Evolutionary conservation across 2,113 vertebrate species (phyloP), one percentile per base, ranked within the genome.

Genomic region (Ranitomeya imitator): DNA sequence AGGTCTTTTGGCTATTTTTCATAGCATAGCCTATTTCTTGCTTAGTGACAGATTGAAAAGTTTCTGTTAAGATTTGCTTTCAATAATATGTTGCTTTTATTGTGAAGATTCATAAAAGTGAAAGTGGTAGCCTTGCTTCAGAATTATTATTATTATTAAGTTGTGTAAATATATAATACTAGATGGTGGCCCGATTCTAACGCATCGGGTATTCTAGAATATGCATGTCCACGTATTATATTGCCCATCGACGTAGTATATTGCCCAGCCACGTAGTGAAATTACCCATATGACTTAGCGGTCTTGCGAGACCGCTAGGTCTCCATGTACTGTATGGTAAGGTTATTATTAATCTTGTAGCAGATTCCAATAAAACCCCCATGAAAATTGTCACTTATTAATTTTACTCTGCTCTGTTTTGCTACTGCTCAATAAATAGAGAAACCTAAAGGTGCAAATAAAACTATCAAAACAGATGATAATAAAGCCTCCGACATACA

Each of bases 11-110:
- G 26, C 14, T 76, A 76, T 82, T 83, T 88, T 67, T 54, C 21
- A 54, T 60, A 14, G 52, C 26, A 18, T 80, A 60, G 78, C 37
- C 31, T 51, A 19, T 65, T 74, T 65, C 5, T 21, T 81, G 59
- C 55, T 37, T 81, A 61, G 79, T n/a, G 79, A 45, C 79, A 82
- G 79, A 51, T 16, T 63, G 26, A 82, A 61, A 82, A 60, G 59
- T 82, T 63, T 82, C 31, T 51, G 60, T 63, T 16, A 13, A 52
- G 45, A 85, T 73, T 37, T 73, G 31, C 31, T 76, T 74, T 77
- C 6, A 86, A 86, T 63, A 86, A 86, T 45, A 23, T 86, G 73
- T 86, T 78, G 21, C 45, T 61, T 83, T 86, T 14, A 78, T 52
- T 65, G 57, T 21, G 19, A 26, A 86, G 13, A 61, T 77, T 85